Evolutionary conservation across 2,888 invertebrate species (phyloP), one percentile per base, ranked within the genome.

Genomic region (Eristalis pertinax): DNA sequence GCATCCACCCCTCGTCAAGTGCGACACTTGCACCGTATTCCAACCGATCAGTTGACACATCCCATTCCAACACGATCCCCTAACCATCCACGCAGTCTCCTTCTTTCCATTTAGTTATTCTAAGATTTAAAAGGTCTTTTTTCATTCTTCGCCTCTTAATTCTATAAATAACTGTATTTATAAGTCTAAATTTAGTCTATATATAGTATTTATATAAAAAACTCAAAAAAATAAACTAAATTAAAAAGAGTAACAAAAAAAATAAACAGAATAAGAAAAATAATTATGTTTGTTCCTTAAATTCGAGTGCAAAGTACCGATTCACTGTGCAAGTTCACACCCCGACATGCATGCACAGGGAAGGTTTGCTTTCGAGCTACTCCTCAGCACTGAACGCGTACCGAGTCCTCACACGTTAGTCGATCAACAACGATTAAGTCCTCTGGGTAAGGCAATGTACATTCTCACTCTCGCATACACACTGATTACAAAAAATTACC

Each of bases 401-500:
- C 43, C 13, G 15, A 43, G 43, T 50, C 50, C 50, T 43, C 63
- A 19, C 26, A 26, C 41, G 56, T 56, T 73, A 22, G 56, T 50
- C 50, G 50, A 50, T 50, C 50, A 50, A 50, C 50, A 50, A 19
- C 50, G 35, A 19, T 68, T 75, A 56, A 72, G 58, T 41, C 67
- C 50, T 74, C 82, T 86, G 78, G 74, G 74, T 82, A 86, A 86
- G 86, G 86, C 86, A 86, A 72, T 70, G 82, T 70, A 63, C 63
- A 62, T 62, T 78, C 69, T 82, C 86, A 82, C 86, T 82, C 82
- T 78, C 86, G 35, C 83, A 82, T 73, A 87, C 79, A 87, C 87
- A 84, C 79, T 79, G 84, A 83, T 87, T 84, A 84, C 87, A 73
- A 87, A 87, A 83, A 84, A 58, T 87, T 80, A 87, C 84, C 87